A percentile compares a stretch with the other conserved stretches of the same genome.
These are phyloP conservation scores for Miichthys miiuy DNA, from an alignment of 2,797 vertebrate species.

Conservation along the genomic window DNA sequence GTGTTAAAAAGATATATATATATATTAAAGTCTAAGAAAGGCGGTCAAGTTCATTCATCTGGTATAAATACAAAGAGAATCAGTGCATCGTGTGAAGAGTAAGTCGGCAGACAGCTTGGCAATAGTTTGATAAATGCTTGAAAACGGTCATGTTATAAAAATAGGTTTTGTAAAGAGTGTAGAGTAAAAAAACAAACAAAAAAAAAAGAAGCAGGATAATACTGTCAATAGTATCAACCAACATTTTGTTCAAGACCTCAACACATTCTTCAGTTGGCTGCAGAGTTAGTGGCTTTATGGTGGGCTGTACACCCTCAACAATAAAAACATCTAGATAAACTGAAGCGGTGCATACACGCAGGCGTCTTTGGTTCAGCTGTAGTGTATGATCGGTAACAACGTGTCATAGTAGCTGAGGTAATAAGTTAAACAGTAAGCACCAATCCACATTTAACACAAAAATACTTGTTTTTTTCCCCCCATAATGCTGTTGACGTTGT, in stretches of 20 bases:
- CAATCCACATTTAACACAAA: constrained; percentile 82
- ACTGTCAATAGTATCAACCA: constrained; percentile 47
- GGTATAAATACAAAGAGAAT: constrained; percentile 78
- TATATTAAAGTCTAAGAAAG: constrained; percentile 29
- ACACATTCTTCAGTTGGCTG: constrained; percentile 43
- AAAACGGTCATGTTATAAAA: constrained; percentile 39
- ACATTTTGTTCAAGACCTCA: constrained; percentile 29
- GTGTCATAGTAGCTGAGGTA: constrained; percentile 89
- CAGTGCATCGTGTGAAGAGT: constrained; percentile 81
- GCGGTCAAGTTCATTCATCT: constrained; percentile 70
- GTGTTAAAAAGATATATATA: constrained; percentile 40
- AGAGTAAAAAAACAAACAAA: too few species aligned
- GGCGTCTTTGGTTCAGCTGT: constrained; percentile 87
- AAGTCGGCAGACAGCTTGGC: constrained; percentile 18
- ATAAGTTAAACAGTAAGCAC: constrained; percentile 95
- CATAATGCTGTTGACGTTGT: constrained; percentile 55
- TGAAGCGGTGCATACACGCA: constrained; percentile 74
- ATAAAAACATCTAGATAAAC: constrained; percentile 50
- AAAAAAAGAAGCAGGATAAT: constrained; percentile 57
- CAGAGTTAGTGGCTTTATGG: constrained; percentile 76
- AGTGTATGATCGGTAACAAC: constrained; percentile 66
- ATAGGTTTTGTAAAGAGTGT: constrained; percentile 26
- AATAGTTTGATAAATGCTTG: constrained; percentile 52
- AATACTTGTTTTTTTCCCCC: constrained; percentile 23
- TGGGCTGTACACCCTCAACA: constrained; percentile 32